Evolutionary conservation across 2,113 vertebrate genomes (phyloP), one percentile per base, ranked within the genome.

Genomic region (Centrocercus urophasianus): DNA sequence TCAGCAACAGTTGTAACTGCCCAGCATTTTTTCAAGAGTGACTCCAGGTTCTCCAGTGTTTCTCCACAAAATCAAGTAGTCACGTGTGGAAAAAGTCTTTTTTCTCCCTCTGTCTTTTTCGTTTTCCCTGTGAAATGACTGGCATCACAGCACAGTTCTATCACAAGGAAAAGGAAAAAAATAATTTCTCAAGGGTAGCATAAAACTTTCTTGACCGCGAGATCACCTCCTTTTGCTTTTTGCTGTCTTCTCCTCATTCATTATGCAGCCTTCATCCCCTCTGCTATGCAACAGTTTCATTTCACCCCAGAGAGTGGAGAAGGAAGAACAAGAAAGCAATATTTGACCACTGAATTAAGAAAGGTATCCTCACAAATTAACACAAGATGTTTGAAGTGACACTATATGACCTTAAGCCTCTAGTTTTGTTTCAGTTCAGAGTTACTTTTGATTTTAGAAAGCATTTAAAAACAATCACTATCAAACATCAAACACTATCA

Each of bases 311-410:
- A 56, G 28, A 72, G 77, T 52, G 81, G 34, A 83, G 71, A 89
- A 79, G 48, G 32, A 59, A 43, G n/a, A 85, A 30, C 22, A 64
- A 74, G 87, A 93, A 87, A 87, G 64, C 2, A 92, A 21, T 70
- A 85, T 73, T 34, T 89, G 77, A 84, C 50, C 77, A 75, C 67
- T 87, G 90, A 72, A 92, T 80, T 84, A 69, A 84, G 83, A 79
- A 50, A 78, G 28, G 76, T 13, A 84, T 10, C 59, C 30, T 76
- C 14, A 71, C 24, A 50, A 70, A 76, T 67, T 71, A 73, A 84
- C 1, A 1, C n/a, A 84, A 57, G 43, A 57, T 9, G 38, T 71
- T 65, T 69, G n/a, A 86, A 94, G 34, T 61, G 47, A 80, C 64
- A 52, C 19, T 52, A 28, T 42, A 64, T 19, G 66, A 76, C 64